phyloP scores from a whole-genome alignment of 2,113 vertebrate genomes.

The Sula dactylatra region DNA sequence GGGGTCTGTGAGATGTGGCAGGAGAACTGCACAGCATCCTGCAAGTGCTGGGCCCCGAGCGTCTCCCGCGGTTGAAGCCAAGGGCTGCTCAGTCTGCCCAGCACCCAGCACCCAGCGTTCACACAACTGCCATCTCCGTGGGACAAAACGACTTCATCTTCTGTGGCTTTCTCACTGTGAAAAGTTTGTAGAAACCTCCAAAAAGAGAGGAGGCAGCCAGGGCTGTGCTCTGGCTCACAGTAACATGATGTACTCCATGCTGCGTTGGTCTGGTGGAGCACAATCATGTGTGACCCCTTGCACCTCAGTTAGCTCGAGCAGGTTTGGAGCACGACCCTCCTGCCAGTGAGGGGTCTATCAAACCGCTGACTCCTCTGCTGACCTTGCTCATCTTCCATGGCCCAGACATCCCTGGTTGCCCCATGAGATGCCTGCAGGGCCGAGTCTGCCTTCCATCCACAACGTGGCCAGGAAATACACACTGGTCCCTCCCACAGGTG shows the following conservation, averaged over 20 bases:
- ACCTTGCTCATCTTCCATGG: neutral
- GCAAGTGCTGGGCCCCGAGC: fast-evolving
- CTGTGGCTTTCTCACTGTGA: neutral
- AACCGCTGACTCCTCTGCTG: neutral
- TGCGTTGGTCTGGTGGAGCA: neutral
- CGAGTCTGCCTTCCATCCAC: neutral
- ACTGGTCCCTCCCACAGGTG: neutral
- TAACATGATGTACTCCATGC: fast-evolving
- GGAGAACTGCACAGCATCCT: neutral
- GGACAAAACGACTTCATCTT: neutral
- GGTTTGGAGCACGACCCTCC: neutral
- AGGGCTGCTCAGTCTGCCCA: neutral
- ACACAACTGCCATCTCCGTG: fast-evolving
- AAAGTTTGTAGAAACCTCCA: neutral
- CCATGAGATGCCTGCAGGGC: neutral
- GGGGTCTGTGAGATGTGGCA: neutral
- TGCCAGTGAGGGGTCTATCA: neutral
- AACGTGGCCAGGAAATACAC: neutral
- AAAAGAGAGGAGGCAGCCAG: neutral
- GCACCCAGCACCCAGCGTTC: neutral
- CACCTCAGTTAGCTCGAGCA: neutral
- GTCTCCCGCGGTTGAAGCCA: neutral
- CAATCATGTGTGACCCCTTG: fast-evolving
- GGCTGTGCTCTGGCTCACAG: neutral
- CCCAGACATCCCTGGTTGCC: neutral